These are phyloP conservation scores for Hyperopisus bebe DNA, from an alignment of 2,113 vertebrate species.

Conservation along the genomic window DNA sequence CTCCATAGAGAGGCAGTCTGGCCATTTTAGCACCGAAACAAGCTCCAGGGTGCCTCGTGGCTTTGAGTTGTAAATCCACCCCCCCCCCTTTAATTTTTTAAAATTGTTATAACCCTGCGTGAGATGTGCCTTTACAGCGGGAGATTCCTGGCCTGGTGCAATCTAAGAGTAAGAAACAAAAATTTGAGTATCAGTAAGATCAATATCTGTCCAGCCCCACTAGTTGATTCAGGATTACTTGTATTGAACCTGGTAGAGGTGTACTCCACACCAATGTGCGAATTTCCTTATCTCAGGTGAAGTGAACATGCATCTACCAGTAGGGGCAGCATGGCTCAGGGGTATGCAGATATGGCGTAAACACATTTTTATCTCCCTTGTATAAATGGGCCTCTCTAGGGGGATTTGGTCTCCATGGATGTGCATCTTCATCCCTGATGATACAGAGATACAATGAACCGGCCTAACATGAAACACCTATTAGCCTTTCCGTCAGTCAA, in stretches of 20 bases:
- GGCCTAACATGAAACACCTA: not conserved
- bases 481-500: not conserved
- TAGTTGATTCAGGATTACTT: not conserved
- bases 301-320: not conserved
- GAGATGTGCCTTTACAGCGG: constrained; percentile 17
- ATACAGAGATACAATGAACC: not conserved
- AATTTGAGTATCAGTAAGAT: not conserved
- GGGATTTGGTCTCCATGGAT: not conserved
- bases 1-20: constrained; percentile 37
- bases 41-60: constrained; percentile 40
- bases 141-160: constrained; percentile 10
- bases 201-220: not conserved
- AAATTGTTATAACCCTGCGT: constrained; percentile 13
- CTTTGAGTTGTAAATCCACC: constrained; percentile 19
- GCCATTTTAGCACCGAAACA: constrained; percentile 55
- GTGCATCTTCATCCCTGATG: not conserved
- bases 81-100: constrained; percentile 26
- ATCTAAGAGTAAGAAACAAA: not conserved
- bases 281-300: constrained; percentile 2
- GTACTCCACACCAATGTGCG: constrained; percentile 18
- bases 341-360: not conserved
- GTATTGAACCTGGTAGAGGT: not conserved
- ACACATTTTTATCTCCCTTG: not conserved
- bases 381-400: not conserved
- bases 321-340: not conserved